These are phyloP conservation scores for Eretmochelys imbricata DNA, from an alignment of 2,113 vertebrate genomes.

Conservation along the genomic window DNA sequence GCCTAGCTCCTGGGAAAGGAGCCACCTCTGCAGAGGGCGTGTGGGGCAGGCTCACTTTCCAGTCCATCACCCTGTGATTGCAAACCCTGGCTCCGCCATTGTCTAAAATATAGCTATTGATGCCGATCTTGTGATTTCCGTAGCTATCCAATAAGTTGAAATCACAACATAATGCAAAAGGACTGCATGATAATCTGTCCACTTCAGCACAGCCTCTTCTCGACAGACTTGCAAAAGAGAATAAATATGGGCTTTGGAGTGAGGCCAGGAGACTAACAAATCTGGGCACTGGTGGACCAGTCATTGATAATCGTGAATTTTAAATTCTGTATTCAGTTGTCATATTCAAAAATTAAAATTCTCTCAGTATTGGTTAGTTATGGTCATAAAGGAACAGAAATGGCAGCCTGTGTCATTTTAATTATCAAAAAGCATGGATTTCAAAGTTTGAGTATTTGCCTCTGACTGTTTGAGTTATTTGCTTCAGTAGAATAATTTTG, in stretches of 20 bases:
- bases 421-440: rapidly evolving
- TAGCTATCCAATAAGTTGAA: not conserved
- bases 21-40: not conserved
- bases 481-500: not conserved
- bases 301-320: not conserved
- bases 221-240: not conserved
- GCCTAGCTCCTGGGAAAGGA: not conserved
- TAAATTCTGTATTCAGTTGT: not conserved
- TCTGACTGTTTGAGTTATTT: not conserved
- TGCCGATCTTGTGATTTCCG: not conserved
- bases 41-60: not conserved
- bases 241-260: not conserved
- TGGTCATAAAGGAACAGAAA: not conserved
- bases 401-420: not conserved
- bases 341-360: conserved; percentile 9
- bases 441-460: conserved; percentile 3
- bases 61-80: not conserved
- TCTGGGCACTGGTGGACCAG: not conserved
- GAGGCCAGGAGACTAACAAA: not conserved
- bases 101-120: not conserved
- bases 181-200: not conserved
- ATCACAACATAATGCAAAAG: not conserved
- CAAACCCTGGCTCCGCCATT: not conserved
- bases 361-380: not conserved
- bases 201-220: not conserved